A percentile compares a stretch with the other conserved stretches of the same genome.
phyloP scores from a whole-genome alignment of 2,797 vertebrate species.

The Characodon lateralis region DNA sequence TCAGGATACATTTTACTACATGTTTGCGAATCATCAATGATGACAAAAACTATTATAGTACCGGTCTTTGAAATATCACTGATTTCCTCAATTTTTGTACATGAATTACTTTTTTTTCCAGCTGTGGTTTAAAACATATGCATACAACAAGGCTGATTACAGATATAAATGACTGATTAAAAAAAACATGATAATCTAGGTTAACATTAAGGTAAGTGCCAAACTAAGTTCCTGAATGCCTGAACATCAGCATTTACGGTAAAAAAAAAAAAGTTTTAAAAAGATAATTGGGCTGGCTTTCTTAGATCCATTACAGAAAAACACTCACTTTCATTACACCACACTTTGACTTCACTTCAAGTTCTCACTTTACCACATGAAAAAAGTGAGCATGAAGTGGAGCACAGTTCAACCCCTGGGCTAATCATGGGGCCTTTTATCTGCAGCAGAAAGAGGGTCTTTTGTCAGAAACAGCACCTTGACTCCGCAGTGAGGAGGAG shows the following conservation, averaged over 20 bases:
- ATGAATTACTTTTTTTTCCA: not conserved
- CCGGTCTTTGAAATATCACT: not conserved
- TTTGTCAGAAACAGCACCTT: slow-evolving; percentile 76
- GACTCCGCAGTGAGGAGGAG: slow-evolving; percentile 54
- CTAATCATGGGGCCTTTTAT: slow-evolving; percentile 86
- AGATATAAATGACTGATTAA: not conserved
- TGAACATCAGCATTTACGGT: slow-evolving; percentile 45
- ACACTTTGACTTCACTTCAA: slow-evolving; percentile 81
- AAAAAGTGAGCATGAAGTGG: slow-evolving; percentile 69
- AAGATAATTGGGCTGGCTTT: slow-evolving; percentile 65
- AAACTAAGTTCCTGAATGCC: slow-evolving; percentile 36
- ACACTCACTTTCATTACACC: slow-evolving; percentile 74
- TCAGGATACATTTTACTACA: not conserved
- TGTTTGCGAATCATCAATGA: not conserved
- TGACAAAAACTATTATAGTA: too few species aligned
- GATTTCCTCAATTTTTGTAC: not conserved
- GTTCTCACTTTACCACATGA: slow-evolving; percentile 62
- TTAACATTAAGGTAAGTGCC: slow-evolving; percentile 25
- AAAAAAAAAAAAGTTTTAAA: slow-evolving; percentile 20
- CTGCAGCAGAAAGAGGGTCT: slow-evolving; percentile 85
- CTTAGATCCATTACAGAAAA: slow-evolving; percentile 62
- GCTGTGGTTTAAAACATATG: not conserved
- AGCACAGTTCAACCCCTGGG: slow-evolving; percentile 84
- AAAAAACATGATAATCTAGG: slow-evolving; percentile 31
- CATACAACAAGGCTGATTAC: not conserved